Evolutionary conservation across 1,140 invertebrate genomes (phyloP).

Genomic region (Scylla paramamosain): DNA sequence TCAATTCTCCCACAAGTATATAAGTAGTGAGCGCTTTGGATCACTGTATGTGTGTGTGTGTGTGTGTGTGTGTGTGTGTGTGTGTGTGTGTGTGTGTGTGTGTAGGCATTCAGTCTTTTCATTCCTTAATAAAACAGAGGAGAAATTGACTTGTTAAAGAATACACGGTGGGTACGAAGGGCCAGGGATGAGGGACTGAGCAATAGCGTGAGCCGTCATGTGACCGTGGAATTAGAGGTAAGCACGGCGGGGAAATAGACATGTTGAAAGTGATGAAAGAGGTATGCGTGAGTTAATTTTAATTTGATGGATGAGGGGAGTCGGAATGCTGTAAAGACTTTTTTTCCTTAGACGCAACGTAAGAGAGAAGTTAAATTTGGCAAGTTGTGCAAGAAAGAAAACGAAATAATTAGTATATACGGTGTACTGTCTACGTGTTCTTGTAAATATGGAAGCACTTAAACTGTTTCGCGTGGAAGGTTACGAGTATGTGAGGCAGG

Average conservation of each 20-base stretch:
- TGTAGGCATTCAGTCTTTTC: neutral
- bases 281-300: conserved; percentile 10
- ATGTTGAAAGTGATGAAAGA: conserved; percentile 12
- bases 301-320: conserved; percentile 2
- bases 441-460: too few species aligned
- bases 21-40: neutral
- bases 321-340: neutral
- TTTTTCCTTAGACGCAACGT: neutral
- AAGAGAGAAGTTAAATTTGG: too few species aligned
- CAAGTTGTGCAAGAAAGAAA: too few species aligned
- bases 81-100: neutral
- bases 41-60: neutral
- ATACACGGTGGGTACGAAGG: neutral
- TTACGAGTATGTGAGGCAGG: too few species aligned
- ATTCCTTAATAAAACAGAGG: too few species aligned
- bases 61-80: neutral
- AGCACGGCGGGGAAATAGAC: neutral
- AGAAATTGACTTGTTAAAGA: neutral
- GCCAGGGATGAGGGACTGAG: neutral
- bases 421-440: too few species aligned
- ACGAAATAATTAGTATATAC: too few species aligned
- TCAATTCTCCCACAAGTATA: neutral
- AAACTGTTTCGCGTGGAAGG: too few species aligned
- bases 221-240: neutral
- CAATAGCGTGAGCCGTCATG: neutral